Conservation (phyloP, 2,888 invertebrate genomes). For the Cheilosia pagana region DNA sequence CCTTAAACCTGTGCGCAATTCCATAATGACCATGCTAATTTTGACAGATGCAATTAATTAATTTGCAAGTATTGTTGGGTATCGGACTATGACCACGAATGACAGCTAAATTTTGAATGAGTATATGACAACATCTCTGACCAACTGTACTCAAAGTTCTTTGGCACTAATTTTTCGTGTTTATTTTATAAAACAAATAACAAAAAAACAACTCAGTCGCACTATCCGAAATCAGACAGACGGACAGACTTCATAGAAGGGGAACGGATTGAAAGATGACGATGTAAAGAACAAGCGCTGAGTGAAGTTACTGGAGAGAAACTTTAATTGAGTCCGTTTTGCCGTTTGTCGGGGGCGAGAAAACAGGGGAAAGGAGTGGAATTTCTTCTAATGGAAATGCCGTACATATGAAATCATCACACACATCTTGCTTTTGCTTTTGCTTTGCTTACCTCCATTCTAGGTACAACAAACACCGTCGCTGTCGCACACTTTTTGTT, state of each 20-base stretch:
- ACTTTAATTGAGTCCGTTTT: constrained; percentile 5
- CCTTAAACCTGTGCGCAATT: no score
- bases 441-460: constrained; percentile 50
- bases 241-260: background rate
- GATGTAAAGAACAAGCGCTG: constrained; percentile 12
- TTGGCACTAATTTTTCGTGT: background rate
- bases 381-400: constrained; percentile 67
- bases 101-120: no score
- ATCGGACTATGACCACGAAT: no score
- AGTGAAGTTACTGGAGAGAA: constrained; percentile 34
- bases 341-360: background rate
- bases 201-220: background rate
- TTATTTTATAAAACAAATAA: constrained; percentile 21
- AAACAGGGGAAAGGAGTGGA: constrained; percentile 61
- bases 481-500: constrained; percentile 33
- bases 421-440: constrained; percentile 30
- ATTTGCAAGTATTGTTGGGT: no score
- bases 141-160: constrained; percentile 14
- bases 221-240: background rate
- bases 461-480: constrained; percentile 28
- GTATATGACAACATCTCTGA: background rate
- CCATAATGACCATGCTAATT: no score
- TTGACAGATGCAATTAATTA: no score
- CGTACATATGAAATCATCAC: constrained; percentile 72
- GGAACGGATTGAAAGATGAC: background rate